Conservation (phyloP, 1,140 invertebrate genomes). For the Diorhabda elongata region DNA sequence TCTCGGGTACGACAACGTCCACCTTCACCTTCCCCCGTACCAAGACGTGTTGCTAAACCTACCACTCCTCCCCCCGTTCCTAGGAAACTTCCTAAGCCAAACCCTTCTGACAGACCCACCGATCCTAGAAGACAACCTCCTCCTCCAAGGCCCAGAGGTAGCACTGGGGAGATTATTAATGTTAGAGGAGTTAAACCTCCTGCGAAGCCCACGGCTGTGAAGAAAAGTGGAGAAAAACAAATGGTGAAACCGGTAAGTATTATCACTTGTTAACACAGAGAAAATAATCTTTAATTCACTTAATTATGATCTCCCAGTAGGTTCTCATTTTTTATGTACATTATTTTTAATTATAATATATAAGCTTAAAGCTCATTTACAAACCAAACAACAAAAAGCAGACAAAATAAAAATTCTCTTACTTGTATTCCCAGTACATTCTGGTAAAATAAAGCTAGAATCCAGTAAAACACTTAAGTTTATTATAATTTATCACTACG, state of each 20-base stretch:
- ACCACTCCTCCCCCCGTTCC: slow-evolving; percentile 50
- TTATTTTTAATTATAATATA: no score
- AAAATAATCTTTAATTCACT: no score
- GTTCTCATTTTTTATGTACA: no score
- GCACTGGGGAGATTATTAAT: slow-evolving; percentile 41
- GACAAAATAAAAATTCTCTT: no score
- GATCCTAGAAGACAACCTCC: slow-evolving; percentile 44
- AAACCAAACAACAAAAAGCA: no score
- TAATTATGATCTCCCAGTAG: no score
- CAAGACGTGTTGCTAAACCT: slow-evolving; percentile 46
- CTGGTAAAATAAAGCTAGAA: no score
- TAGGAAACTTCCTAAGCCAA: slow-evolving; percentile 42
- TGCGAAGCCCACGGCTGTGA: slow-evolving; percentile 26
- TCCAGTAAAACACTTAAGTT: no score
- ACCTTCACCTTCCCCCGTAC: slow-evolving; percentile 39
- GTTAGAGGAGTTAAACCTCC: slow-evolving; percentile 37
- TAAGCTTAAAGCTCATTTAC: no score
- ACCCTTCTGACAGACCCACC: slow-evolving; percentile 39
- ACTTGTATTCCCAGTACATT: no score
- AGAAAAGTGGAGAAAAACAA: slow-evolving; percentile 24
- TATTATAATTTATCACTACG: no score
- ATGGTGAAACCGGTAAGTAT: slow-evolving; percentile 16
- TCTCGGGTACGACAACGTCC: slow-evolving; percentile 35
- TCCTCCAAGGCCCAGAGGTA: slow-evolving; percentile 39
- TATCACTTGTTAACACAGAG: no score